Conservation (phyloP, 2,797 vertebrate species). For the Myotis daubentonii region DNA sequence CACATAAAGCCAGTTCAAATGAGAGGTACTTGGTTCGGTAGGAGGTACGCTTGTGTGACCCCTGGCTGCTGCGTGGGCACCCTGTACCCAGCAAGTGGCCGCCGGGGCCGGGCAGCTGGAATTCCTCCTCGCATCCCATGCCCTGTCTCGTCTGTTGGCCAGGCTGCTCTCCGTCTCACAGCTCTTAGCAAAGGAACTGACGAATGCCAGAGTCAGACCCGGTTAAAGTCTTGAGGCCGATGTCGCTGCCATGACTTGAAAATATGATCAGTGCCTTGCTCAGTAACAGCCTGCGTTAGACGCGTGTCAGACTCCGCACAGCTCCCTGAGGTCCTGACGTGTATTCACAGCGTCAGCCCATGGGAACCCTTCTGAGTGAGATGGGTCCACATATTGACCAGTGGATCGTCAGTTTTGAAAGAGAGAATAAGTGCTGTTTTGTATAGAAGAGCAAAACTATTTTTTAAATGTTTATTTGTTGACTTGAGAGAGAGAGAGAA, state of each 20-base stretch:
- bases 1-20: background rate
- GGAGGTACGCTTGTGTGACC: background rate
- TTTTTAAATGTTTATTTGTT: background rate
- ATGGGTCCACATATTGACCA: background rate
- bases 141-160: background rate
- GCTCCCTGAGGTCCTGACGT: background rate
- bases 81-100: background rate
- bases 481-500: background rate
- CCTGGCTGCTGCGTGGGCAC: background rate
- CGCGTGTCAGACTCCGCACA: no score
- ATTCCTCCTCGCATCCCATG: background rate
- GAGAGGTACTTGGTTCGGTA: background rate
- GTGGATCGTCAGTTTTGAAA: background rate
- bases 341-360: background rate
- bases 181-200: background rate
- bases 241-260: background rate
- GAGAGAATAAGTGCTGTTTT: background rate
- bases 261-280: background rate
- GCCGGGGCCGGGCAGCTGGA: background rate
- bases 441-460: background rate
- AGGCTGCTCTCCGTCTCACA: background rate
- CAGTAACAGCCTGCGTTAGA: background rate
- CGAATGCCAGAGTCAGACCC: background rate
- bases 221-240: background rate
- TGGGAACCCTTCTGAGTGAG: background rate